These are phyloP conservation scores for Sussaba pulchella DNA, from an alignment of 2,888 invertebrate species.

Conservation along the genomic window DNA sequence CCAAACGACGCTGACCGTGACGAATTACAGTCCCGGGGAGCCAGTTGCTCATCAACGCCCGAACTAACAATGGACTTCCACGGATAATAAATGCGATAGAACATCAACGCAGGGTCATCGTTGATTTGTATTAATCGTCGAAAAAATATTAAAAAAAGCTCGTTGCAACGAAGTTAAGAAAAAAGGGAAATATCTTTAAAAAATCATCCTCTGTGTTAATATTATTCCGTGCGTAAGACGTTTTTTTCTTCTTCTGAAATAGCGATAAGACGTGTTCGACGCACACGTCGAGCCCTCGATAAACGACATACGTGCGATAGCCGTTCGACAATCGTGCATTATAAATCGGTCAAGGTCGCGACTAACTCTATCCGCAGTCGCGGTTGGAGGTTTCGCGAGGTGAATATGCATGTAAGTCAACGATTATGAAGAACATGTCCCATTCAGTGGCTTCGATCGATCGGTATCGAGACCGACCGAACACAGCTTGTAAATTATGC, in stretches of 20 bases:
- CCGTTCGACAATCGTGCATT: conserved; percentile 55
- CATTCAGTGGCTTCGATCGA: conserved; percentile 57
- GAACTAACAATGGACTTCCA: conserved; percentile 40
- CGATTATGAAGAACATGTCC: conserved; percentile 51
- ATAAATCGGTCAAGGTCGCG: conserved; percentile 61
- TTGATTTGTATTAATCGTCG: conserved; percentile 29
- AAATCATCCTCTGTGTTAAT: too few relatives aligned
- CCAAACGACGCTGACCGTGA: conserved; percentile 49
- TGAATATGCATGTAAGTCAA: conserved; percentile 20
- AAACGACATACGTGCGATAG: conserved; percentile 9
- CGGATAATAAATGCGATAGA: conserved; percentile 53
- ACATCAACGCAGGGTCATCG: conserved; percentile 42
- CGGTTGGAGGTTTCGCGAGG: conserved; percentile 44
- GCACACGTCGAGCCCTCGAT: neutral
- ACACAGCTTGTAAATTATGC: neutral
- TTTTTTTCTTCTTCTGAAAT: too few relatives aligned
- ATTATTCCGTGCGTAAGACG: too few relatives aligned
- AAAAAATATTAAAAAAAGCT: conserved; percentile 14
- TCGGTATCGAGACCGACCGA: neutral
- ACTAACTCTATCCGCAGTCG: conserved; percentile 48
- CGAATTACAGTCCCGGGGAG: conserved; percentile 4
- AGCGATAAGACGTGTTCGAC: neutral
- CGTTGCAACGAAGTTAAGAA: neutral
- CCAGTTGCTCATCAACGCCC: conserved; percentile 29
- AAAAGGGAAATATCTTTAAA: too few relatives aligned